Conservation (phyloP, 1,140 invertebrate species). For the Ridgeia piscesae region DNA sequence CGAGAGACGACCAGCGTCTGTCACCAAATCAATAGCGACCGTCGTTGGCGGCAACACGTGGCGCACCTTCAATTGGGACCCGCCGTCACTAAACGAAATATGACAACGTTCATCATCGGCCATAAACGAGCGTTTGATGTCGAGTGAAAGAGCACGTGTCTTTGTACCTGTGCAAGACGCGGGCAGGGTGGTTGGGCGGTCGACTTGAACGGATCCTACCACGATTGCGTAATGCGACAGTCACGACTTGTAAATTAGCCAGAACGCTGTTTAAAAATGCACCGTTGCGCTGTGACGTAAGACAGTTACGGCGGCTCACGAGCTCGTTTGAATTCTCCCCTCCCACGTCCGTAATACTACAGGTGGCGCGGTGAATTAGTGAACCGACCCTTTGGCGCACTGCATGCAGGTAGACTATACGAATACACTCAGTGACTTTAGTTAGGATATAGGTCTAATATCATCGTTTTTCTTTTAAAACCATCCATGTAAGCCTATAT, state of each 20-base stretch:
- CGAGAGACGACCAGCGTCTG: background rate
- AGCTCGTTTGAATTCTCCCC: background rate
- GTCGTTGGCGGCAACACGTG: background rate
- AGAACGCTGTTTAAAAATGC: background rate
- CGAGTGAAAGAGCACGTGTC: background rate
- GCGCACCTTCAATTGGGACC: background rate
- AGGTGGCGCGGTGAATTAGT: background rate
- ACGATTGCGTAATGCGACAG: background rate
- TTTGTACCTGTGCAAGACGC: background rate
- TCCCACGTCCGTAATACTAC: background rate
- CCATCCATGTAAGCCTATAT: no score
- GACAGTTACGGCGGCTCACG: background rate
- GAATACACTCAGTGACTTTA: no score
- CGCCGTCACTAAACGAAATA: background rate
- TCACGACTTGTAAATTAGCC: background rate
- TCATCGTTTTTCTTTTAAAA: no score
- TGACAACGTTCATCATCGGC: conserved; percentile 3
- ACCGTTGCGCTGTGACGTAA: background rate
- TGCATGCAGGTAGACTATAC: no score
- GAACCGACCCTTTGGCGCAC: background rate
- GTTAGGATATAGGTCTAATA: no score
- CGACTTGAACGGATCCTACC: background rate
- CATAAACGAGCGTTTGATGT: background rate
- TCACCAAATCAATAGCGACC: background rate
- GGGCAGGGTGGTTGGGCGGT: background rate